These are phyloP conservation scores for Calameuta filiformis DNA, from an alignment of 2,888 invertebrate genomes.

Conservation along the genomic window DNA sequence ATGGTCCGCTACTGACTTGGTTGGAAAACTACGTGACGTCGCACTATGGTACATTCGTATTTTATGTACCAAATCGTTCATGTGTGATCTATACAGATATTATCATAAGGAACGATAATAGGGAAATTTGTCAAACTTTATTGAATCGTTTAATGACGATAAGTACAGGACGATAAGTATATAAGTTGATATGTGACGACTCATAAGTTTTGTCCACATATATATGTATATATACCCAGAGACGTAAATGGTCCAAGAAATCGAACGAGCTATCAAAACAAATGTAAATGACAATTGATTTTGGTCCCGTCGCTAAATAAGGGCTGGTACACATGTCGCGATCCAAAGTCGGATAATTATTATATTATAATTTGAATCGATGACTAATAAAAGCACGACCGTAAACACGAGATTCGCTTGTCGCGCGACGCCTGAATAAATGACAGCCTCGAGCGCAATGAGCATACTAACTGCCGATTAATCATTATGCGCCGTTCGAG, in stretches of 20 bases:
- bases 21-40: not conserved
- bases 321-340: slow-evolving; percentile 7
- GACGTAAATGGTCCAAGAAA: not conserved
- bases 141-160: not conserved
- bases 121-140: not conserved
- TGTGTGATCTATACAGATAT: too few relatives aligned
- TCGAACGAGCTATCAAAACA: not conserved
- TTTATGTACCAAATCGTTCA: too few relatives aligned
- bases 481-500: not conserved
- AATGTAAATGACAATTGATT: not conserved
- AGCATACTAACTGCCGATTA: not conserved
- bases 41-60: not conserved
- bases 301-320: not conserved
- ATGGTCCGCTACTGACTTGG: not conserved
- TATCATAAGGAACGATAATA: not conserved
- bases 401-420: not conserved
- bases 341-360: not conserved
- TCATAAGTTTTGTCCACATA: not conserved
- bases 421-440: not conserved
- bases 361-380: slow-evolving; percentile 9
- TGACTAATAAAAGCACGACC: slow-evolving; percentile 5
- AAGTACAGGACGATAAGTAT: too few relatives aligned
- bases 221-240: too few relatives aligned
- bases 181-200: not conserved
- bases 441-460: not conserved